Evolutionary conservation across 2,888 invertebrate genomes (phyloP).

Genomic region (Stramonita haemastoma): DNA sequence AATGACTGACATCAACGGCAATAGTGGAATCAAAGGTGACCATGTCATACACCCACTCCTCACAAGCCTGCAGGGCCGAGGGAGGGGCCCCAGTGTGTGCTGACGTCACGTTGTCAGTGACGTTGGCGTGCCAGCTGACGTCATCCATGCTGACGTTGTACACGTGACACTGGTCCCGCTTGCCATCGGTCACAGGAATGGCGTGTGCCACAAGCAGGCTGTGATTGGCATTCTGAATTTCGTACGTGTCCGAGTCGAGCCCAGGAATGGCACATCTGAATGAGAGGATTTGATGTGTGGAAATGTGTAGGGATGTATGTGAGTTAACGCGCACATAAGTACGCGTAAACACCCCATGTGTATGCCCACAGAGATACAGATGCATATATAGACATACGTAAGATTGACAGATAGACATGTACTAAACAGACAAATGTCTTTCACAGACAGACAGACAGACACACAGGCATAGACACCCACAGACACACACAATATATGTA

Average conservation of each 20-base stretch:
- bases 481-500: too few species aligned
- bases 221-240: slow-evolving; percentile 37
- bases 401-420: background rate
- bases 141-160: slow-evolving; percentile 12
- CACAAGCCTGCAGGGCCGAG: background rate
- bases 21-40: background rate
- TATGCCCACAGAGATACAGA: background rate
- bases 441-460: background rate
- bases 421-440: background rate
- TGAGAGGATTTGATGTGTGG: background rate
- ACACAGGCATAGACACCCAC: background rate
- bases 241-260: slow-evolving; percentile 36
- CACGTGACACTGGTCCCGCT: slow-evolving; percentile 37
- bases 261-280: slow-evolving; percentile 43
- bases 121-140: background rate
- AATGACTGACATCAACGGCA: too few species aligned
- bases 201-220: slow-evolving; percentile 37
- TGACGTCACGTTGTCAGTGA: background rate
- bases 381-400: background rate
- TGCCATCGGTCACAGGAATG: slow-evolving; percentile 36
- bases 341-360: background rate
- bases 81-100: too few species aligned
- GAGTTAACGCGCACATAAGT: background rate
- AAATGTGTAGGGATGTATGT: background rate
- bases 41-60: slow-evolving; percentile 49